phyloP scores from a whole-genome alignment of 2,797 vertebrate species.

The Cuniculus paca region DNA sequence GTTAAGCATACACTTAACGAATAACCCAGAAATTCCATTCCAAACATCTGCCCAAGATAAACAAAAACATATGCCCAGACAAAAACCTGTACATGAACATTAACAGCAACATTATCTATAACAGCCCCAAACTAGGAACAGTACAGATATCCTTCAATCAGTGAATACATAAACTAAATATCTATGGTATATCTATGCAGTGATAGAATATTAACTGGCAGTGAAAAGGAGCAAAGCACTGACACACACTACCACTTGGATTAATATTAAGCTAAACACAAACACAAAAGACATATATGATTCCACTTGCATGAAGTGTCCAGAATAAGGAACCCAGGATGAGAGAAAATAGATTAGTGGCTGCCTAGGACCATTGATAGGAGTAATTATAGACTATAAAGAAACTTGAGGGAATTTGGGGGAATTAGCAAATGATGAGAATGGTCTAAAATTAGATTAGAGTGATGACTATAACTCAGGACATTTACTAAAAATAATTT shows the following conservation, averaged over 20 bases:
- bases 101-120: neutral
- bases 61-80: neutral
- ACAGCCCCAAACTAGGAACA: neutral
- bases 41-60: neutral
- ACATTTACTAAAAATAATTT: neutral
- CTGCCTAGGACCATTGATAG: neutral
- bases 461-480: neutral
- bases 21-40: neutral
- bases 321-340: neutral
- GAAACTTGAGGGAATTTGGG: neutral
- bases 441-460: neutral
- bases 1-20: neutral
- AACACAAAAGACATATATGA: neutral
- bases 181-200: neutral
- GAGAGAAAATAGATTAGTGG: neutral
- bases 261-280: neutral
- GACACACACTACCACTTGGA: neutral
- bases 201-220: neutral
- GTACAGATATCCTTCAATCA: neutral
- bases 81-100: neutral
- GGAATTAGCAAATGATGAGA: neutral
- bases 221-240: neutral
- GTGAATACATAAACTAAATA: neutral
- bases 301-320: neutral
- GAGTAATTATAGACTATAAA: neutral